Evolutionary conservation across 1,140 invertebrate species (phyloP), one percentile per base, ranked within the genome.

Genomic region (Melanaphis sacchari): DNA sequence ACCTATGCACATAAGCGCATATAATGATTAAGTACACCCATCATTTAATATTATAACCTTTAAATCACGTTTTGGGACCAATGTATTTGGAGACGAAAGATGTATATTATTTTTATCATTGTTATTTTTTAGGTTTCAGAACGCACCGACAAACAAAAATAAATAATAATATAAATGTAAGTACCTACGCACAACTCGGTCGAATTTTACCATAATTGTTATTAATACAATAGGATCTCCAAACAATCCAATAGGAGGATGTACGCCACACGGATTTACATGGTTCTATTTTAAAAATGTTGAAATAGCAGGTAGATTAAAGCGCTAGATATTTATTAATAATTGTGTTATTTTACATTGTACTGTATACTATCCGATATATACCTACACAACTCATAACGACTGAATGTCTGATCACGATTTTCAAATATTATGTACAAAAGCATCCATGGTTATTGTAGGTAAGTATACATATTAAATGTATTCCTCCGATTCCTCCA

Each of bases 341-440:
- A 9, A 22, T 46, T 15, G 41, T 43, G 31, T 84, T 40, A 40
- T 26, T 40, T 31, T 40, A 24, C 3, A 40, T 11, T 11, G 38
- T 82, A 38, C 2, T 40, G 8, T 41, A 26, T 84, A 41, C 24
- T 26, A 40, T 24, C 0, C 3, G 31, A 21, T 24, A 40, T 24
- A 24, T n/a, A 85, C 31, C n/a, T 76, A 76, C 31, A n/a, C n/a
- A n/a, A 18, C 59, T 18, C 59, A 76, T 76, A 54, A 90, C 36
- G 31, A 7, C 41, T 43, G 85, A 54, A 90, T 18, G 15, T 38
- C 31, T 43, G 85, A 88, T 88, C 93, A 89, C 85, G 93, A 85
- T 89, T 89, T 93, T 89, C 41, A 76, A 93, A 82, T 46, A 59
- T 76, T 76, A 36, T 76, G n/a, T 76, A 59, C 41, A 93, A 87